Percentiles rank a stretch among this genome's conserved stretches.
Evolutionary conservation across 2,888 invertebrate species (phyloP).

Genomic region (Trachelus iudaicus): DNA sequence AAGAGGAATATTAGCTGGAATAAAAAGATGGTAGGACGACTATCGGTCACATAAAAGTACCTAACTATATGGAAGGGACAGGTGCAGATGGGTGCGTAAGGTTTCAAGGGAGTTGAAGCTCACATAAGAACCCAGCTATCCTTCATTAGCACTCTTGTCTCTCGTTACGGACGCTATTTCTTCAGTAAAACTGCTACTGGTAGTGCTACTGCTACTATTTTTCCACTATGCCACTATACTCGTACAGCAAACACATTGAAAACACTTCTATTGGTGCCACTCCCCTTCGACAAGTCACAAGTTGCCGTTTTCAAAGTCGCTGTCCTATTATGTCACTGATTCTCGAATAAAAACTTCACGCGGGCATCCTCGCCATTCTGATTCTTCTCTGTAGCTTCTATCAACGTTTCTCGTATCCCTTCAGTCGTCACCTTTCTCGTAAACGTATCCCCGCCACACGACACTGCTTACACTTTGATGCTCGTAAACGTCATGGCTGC

Average conservation of each 20-base stretch:
- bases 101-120: constrained; percentile 21
- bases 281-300: background rate
- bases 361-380: background rate
- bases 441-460: background rate
- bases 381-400: background rate
- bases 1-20: background rate
- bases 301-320: background rate
- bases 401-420: background rate
- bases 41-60: background rate
- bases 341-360: background rate
- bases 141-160: constrained; percentile 62
- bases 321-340: background rate
- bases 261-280: background rate
- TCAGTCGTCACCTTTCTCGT: background rate
- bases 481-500: background rate
- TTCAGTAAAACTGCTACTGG: constrained; percentile 20
- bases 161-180: constrained; percentile 43
- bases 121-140: constrained; percentile 48
- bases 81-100: constrained; percentile 37
- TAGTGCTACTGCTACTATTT: background rate
- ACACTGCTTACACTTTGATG: background rate
- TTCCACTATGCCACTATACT: background rate
- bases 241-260: background rate
- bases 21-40: background rate
- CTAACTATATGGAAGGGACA: constrained; percentile 32